Base-by-base conservation (phyloP, 2,888 invertebrate genomes). In the Aradus depressus region DNA sequence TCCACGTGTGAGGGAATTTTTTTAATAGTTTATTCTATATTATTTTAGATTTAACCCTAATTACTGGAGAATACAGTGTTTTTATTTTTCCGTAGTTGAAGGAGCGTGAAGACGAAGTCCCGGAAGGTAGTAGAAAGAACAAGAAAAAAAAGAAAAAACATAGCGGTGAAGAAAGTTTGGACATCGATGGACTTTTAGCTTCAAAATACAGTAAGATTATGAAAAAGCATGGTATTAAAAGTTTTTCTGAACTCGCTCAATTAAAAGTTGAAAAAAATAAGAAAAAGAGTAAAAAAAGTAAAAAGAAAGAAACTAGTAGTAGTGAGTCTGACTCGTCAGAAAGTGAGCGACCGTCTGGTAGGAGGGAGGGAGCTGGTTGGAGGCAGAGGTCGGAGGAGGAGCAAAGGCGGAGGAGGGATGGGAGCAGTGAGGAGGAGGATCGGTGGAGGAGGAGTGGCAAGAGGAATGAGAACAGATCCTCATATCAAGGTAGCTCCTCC, bases 121-220 rank as follows among this genome's bases (percentile, higher is more conserved):
- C 38, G 39, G 19, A 38, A 58, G 67, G 66, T 32, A 54, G 71
- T 70, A 67, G 67, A 58, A 62, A 65, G 74, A 74, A 63, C 67
- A 71, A 56, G 37, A 75, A 76, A 61, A 70, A 65, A 59, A 74
- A 68, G 60, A 75, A 72, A 63, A 75, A 71, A 60, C 60, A 61
- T 8, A 44, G 37, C n/a, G 38, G 38, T 2, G 28, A 65, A 53
- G 63, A 64, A 2, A 64, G 65, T 2, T 47, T 66, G 10, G 65
- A 66, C 56, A 58, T 69, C 14, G 66, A 64, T 42, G 66, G 66
- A 34, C 50, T 69, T 4, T 42, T 59, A 52, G 65, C 67, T 54
- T 66, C 64, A 21, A 68, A 70, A 54, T 70, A 67, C 51, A 63
- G 67, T 16, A 67, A 67, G 0, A 60, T 69, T 34, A 65, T 66